These are phyloP conservation scores for Tenthredo notha DNA, from an alignment of 2,888 invertebrate genomes.

Conservation along the genomic window DNA sequence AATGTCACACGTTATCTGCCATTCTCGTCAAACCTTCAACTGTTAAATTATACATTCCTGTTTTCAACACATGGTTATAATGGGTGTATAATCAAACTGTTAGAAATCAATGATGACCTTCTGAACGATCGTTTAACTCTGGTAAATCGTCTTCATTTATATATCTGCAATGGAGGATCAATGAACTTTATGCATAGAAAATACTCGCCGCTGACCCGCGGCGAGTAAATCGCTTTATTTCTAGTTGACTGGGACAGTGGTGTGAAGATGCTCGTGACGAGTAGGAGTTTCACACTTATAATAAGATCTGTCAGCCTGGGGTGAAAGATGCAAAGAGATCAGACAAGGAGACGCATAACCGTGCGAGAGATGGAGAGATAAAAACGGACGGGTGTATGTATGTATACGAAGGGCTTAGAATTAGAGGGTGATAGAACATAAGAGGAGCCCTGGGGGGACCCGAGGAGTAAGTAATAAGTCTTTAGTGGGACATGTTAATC, in stretches of 20 bases:
- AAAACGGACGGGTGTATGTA: neutral
- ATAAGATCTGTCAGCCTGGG: neutral
- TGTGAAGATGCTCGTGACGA: neutral
- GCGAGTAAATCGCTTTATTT: neutral
- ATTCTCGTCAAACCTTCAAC: conserved; percentile 1
- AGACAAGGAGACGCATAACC: conserved; percentile 7
- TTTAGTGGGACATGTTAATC: conserved; percentile 69
- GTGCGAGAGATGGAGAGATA: conserved; percentile 14
- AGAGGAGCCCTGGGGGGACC: neutral
- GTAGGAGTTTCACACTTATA: conserved; percentile 2
- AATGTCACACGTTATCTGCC: conserved; percentile 27
- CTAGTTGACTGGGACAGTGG: neutral
- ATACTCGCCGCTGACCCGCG: neutral
- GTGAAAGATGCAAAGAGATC: conserved; percentile 29
- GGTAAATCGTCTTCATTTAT: neutral
- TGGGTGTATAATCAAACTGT: neutral
- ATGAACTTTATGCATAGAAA: neutral
- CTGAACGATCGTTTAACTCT: neutral
- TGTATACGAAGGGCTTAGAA: conserved; percentile 5
- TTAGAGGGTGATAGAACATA: conserved; percentile 41
- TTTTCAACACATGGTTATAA: neutral
- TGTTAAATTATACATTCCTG: conserved; percentile 1
- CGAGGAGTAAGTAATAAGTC: conserved; percentile 59
- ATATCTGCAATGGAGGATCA: neutral
- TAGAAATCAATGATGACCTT: neutral